Conservation (phyloP, 1,140 invertebrate genomes). For the Hylyphantes graminicola region DNA sequence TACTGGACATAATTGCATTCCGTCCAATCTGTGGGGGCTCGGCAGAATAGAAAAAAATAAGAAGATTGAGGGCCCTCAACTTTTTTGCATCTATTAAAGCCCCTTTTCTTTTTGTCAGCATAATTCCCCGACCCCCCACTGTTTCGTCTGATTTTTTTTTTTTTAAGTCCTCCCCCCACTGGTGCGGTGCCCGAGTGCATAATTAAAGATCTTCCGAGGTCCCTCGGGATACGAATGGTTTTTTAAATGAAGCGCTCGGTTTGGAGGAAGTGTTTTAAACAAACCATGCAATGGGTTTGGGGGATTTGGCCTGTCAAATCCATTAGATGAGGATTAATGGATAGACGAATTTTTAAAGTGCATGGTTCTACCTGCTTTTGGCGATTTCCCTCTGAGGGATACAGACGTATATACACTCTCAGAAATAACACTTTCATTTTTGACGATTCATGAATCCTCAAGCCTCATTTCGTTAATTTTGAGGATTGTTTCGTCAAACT, state of each 20-base stretch:
- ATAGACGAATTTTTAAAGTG: no score
- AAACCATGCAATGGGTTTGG: no score
- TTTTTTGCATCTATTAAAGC: slow-evolving; percentile 13
- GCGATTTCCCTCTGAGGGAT: no score
- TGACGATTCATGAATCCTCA: no score
- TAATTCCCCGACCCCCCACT: slow-evolving; percentile 13
- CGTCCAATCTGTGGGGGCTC: slow-evolving; percentile 25
- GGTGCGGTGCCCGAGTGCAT: slow-evolving; percentile 2
- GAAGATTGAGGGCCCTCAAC: slow-evolving; percentile 22
- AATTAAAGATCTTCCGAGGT: slow-evolving; percentile 17
- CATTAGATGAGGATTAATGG: no score
- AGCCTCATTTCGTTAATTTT: no score
- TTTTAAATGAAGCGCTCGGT: slow-evolving; percentile 14
- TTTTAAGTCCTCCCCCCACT: background rate
- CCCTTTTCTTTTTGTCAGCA: slow-evolving; percentile 47
- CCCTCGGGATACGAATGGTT: slow-evolving; percentile 22
- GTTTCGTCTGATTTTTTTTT: background rate
- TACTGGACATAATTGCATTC: slow-evolving; percentile 45
- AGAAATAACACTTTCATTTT: no score
- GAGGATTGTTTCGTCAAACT: no score
- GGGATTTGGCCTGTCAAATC: no score
- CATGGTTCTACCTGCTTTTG: no score
- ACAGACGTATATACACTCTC: no score
- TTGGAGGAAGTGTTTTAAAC: background rate
- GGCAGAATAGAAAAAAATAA: background rate